Conservation (phyloP, 2,113 vertebrate genomes). For the Ammospiza nelsoni region DNA sequence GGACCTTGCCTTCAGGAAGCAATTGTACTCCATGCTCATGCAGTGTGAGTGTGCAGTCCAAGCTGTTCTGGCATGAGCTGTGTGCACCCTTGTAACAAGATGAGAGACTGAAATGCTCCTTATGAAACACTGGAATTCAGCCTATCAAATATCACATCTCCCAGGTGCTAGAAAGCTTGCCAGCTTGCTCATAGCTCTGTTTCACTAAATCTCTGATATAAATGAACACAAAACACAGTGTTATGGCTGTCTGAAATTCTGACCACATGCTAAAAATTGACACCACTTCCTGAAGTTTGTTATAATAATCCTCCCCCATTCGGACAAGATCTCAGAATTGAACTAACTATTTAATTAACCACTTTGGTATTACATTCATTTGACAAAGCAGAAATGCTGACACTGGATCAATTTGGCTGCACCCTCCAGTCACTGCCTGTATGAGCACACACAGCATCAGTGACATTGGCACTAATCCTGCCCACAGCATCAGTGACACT, state of each 20-base stretch:
- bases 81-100: neutral
- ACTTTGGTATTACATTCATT: neutral
- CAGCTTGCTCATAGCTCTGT: neutral
- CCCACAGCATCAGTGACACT: rapidly evolving
- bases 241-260: neutral
- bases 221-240: neutral
- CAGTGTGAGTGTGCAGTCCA: neutral
- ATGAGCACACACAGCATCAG: no score
- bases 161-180: neutral
- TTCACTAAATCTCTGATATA: neutral
- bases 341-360: neutral
- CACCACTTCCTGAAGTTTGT: neutral
- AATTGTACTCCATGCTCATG: neutral
- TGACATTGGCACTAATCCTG: no score
- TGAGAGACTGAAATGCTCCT: neutral
- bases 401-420: neutral
- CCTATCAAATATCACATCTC: neutral
- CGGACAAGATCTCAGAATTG: neutral
- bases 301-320: neutral
- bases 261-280: neutral
- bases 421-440: rapidly evolving
- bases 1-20: neutral
- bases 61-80: neutral
- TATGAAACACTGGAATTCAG: neutral
- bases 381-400: neutral